phyloP scores from a whole-genome alignment of 37 sponge, comb jelly and placozoan species.

The Theonella swinhoei region DNA sequence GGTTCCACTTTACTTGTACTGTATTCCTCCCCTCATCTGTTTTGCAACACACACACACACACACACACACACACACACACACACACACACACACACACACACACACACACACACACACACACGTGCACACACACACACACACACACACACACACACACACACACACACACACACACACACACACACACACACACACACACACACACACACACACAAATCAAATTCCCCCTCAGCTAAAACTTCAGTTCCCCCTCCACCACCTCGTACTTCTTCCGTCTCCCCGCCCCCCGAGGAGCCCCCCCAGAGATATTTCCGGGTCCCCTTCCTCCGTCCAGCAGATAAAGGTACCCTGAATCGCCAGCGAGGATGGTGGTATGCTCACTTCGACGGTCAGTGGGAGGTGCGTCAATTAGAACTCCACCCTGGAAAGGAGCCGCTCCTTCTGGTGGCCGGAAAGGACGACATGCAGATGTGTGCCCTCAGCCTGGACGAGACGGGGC shows the following conservation, averaged over 20 bases:
- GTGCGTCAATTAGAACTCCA: slow-evolving; percentile 95
- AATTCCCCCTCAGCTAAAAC: too few species aligned
- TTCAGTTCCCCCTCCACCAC: slow-evolving; percentile 34
- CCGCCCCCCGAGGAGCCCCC: slow-evolving; percentile 5
- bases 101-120: too few species aligned
- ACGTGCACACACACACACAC: too few species aligned
- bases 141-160: too few species aligned
- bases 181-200: too few species aligned
- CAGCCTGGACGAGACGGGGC: slow-evolving; percentile 91
- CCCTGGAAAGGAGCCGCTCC: slow-evolving; percentile 78
- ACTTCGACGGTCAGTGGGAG: slow-evolving; percentile 98
- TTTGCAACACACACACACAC: too few species aligned
- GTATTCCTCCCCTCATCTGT: too few species aligned
- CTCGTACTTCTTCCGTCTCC: slow-evolving; percentile 4
- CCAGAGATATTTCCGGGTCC: slow-evolving; percentile 93
- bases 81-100: too few species aligned
- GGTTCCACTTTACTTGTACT: too few species aligned
- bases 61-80: too few species aligned
- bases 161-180: too few species aligned
- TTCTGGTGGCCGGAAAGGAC: slow-evolving; percentile 89
- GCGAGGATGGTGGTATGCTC: slow-evolving; percentile 99
- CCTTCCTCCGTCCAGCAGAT: slow-evolving; percentile 81
- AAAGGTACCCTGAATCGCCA: slow-evolving; percentile 49
- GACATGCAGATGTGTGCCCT: slow-evolving; percentile 99
- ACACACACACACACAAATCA: too few species aligned